Base-by-base conservation (phyloP, 2,888 invertebrate species). In the Cepaea hortensis region DNA sequence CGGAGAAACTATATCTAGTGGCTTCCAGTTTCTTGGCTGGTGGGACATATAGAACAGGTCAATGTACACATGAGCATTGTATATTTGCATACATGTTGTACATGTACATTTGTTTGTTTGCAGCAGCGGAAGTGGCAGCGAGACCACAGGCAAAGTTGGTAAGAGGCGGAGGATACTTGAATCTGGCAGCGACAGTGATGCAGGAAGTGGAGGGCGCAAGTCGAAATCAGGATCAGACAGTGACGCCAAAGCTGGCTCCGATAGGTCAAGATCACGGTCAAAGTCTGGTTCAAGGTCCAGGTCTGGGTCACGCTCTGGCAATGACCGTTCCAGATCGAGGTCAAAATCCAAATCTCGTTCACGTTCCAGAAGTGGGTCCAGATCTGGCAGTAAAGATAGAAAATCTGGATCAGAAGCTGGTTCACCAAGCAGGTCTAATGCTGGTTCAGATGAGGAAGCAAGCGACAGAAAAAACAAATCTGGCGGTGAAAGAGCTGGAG, bases 151-250 rank as follows among this genome's bases (percentile, higher is more conserved):
- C n/a, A 90, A 86, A 77, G 90, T 89, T 20, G 92, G 92, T 11
- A 93, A 93, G 88, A 85, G 93, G 81, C 89, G 93, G 13, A 90
- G 93, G 81, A 93, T 93, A 86, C 7, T 93, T 73, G 93, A 93
- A 3, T 93, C 93, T 61, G 93, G 92, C 46, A 93, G 93, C 87
- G 93, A 93, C 61, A 93, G 93, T 50, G 89, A 87, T 55, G 91
- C 81, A 88, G 91, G 92, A 20, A 87, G 88, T 61, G 85, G 86
- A 35, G 85, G 86, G 3, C 73, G 85, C 20, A 89, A 91, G 55
- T 91, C 92, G n/a, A 90, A 91, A 82, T 92, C 89, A 23, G 85
- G 89, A 15, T 90, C 90, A 80, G 88, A 89, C 35, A 77, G 72
- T 65, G 75, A 77, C 5, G 92, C 88, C 89, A 95, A 92, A 88